Conservation (phyloP, 2,113 vertebrate genomes). For the Erythrolamprus reginae region DNA sequence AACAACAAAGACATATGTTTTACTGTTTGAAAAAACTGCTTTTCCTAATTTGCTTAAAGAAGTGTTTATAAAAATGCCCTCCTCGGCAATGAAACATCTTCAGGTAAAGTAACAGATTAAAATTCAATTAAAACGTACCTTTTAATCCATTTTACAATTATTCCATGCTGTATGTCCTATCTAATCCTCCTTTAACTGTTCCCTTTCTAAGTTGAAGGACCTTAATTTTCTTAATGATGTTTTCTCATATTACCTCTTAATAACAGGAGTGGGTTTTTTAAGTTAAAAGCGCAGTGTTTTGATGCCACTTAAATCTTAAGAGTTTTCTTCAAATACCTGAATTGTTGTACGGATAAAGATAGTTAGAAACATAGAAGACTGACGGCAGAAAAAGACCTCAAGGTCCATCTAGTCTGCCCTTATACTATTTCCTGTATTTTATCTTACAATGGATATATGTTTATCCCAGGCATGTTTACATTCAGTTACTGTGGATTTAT, state of each 20-base stretch:
- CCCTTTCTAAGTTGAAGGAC: not conserved
- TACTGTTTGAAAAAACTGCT: not conserved
- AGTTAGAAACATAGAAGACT: too few relatives aligned
- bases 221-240: slow-evolving; percentile 15
- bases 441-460: too few relatives aligned
- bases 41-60: not conserved
- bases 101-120: slow-evolving; percentile 1
- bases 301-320: not conserved
- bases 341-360: not conserved
- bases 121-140: slow-evolving; percentile 7
- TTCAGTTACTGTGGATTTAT: too few relatives aligned
- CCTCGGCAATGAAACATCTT: not conserved
- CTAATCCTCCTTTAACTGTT: not conserved
- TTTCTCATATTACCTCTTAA: not conserved
- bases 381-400: too few relatives aligned
- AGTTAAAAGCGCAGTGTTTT: not conserved
- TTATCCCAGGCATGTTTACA: too few relatives aligned
- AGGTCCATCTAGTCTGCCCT: too few relatives aligned
- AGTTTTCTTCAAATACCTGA: not conserved
- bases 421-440: too few relatives aligned
- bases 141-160: slow-evolving; percentile 14
- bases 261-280: not conserved
- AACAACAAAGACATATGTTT: not conserved
- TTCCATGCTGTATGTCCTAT: not conserved
- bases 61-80: not conserved